Percentiles rank a stretch among this genome's conserved stretches.
These are phyloP conservation scores for Liodrosophila aerea DNA, from an alignment of 2,888 invertebrate species.

Conservation along the genomic window DNA sequence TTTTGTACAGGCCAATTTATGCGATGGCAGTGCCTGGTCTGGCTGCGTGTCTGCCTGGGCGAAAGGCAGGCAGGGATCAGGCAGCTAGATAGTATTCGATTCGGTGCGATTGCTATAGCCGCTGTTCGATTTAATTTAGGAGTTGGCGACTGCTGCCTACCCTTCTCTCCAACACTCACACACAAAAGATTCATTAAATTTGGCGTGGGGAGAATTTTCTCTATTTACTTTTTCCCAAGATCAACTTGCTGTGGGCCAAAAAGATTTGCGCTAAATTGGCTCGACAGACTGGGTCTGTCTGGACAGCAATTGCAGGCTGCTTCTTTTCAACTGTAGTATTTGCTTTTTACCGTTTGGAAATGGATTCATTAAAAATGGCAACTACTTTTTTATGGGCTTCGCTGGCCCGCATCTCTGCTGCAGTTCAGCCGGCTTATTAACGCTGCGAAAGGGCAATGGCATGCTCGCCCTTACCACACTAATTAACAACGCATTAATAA, in stretches of 20 bases:
- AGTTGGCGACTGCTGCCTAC: conserved; percentile 12
- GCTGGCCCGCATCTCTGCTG: conserved; percentile 17
- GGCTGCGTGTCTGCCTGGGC: conserved; percentile 42
- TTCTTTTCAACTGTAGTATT: neutral
- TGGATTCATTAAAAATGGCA: conserved; percentile 65
- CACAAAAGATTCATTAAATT: conserved; percentile 69
- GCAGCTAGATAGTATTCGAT: conserved; percentile 48
- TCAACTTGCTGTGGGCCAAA: conserved; percentile 53
- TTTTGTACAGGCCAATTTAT: conserved; percentile 72
- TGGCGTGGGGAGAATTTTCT: conserved; percentile 43
- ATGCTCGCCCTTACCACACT: conserved; percentile 36
- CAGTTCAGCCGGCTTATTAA: conserved; percentile 1
- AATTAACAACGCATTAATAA: conserved; percentile 55
- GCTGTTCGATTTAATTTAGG: conserved; percentile 63
- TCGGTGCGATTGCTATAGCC: conserved; percentile 62
- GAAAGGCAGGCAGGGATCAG: neutral
- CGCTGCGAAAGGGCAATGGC: neutral
- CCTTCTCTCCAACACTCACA: conserved; percentile 21
- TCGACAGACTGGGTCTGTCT: neutral
- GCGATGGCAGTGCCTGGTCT: conserved; percentile 26
- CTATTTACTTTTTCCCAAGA: conserved; percentile 74
- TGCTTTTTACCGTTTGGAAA: conserved; percentile 49
- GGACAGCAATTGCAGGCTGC: conserved; percentile 19
- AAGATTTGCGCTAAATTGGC: conserved; percentile 70
- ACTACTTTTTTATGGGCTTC: conserved; percentile 1